A percentile compares a stretch with the other conserved stretches of the same genome.
phyloP scores from a whole-genome alignment of 2,888 invertebrate species.

The Acleris cristana region DNA sequence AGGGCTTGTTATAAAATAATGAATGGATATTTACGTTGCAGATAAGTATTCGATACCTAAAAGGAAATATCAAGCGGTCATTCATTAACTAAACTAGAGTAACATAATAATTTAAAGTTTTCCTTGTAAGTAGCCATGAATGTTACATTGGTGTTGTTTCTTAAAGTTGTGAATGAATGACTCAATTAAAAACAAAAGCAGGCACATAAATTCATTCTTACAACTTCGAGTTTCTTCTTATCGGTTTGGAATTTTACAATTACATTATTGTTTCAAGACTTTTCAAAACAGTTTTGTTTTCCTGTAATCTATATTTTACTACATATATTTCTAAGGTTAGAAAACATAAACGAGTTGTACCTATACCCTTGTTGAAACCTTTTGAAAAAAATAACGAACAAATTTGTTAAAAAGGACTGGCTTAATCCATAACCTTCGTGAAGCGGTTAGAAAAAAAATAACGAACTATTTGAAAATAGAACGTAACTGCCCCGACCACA shows the following conservation, averaged over 20 bases:
- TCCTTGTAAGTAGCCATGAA: slow-evolving; percentile 2
- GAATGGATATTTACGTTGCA: slow-evolving; percentile 27
- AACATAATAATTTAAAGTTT: slow-evolving; percentile 12
- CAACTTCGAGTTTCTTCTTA: background rate
- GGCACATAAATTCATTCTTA: background rate
- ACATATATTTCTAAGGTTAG: no score
- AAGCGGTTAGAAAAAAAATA: slow-evolving; percentile 29
- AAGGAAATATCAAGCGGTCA: slow-evolving; percentile 23
- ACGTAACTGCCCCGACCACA: slow-evolving; percentile 59
- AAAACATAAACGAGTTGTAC: no score
- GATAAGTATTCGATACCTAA: slow-evolving; percentile 25
- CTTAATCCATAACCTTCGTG: slow-evolving; percentile 13
- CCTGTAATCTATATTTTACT: no score
- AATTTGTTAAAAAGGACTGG: background rate
- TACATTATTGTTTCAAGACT: no score
- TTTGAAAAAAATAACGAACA: slow-evolving; percentile 13
- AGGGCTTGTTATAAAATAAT: slow-evolving; percentile 33
- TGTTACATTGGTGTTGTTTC: no score
- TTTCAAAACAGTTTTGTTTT: no score
- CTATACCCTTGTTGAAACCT: background rate
- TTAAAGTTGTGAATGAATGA: no score
- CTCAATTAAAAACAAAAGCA: no score
- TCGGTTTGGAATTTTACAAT: no score
- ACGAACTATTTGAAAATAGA: slow-evolving; percentile 34
- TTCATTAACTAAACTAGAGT: slow-evolving; percentile 29